These are phyloP conservation scores for Nasonovia ribisnigri DNA, from an alignment of 2,888 invertebrate species.

Conservation along the genomic window DNA sequence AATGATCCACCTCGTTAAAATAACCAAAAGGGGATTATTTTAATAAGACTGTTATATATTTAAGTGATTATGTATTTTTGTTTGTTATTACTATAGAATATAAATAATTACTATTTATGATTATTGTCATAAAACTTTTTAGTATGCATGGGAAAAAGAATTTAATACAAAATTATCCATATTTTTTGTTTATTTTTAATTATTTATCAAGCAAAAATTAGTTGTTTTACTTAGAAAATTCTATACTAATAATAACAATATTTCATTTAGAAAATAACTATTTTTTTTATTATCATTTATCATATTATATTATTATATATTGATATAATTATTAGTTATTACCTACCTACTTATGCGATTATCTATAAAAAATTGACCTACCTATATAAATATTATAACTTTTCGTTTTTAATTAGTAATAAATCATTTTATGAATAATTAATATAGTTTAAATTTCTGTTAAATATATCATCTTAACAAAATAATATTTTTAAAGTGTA, in stretches of 20 bases:
- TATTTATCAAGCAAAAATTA: neutral
- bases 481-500: neutral
- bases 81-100: neutral
- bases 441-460: neutral
- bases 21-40: neutral
- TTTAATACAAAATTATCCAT: neutral
- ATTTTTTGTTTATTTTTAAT: neutral
- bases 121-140: neutral
- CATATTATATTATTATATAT: neutral
- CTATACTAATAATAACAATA: neutral
- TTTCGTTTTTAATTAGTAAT: neutral
- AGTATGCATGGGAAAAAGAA: neutral
- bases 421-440: neutral
- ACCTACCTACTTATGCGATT: neutral
- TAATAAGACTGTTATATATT: neutral
- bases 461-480: neutral
- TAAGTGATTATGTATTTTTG: neutral
- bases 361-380: neutral
- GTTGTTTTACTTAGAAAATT: neutral
- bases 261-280: neutral
- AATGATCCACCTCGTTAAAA: neutral
- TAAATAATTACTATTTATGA: neutral
- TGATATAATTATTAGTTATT: neutral
- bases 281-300: neutral
- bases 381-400: neutral